phyloP scores from a whole-genome alignment of 2,113 vertebrate species.

The Cranoglanis bouderius region DNA sequence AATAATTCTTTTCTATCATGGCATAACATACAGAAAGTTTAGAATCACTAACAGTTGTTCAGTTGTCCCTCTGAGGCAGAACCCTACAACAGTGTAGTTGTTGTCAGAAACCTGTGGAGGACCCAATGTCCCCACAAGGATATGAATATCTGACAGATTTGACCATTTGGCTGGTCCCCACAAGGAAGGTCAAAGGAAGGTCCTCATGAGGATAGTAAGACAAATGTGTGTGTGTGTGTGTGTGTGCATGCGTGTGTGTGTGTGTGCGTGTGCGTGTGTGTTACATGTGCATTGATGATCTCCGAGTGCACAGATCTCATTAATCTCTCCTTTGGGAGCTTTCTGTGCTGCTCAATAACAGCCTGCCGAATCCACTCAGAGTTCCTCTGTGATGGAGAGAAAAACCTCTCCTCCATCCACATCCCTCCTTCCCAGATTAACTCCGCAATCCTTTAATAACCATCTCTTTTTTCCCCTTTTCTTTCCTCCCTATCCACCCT shows the following conservation, averaged over 20 bases:
- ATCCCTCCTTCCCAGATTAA: conserved; percentile 74
- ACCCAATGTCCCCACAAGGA: neutral
- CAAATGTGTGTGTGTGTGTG: neutral
- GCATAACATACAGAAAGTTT: neutral
- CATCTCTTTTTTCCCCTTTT: conserved; percentile 70
- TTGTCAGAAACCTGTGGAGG: neutral
- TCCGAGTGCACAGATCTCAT: conserved; percentile 65
- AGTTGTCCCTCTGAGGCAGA: neutral
- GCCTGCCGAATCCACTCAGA: conserved; percentile 55
- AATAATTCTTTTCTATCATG: neutral
- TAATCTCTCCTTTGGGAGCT: conserved; percentile 68
- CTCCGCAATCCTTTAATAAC: conserved; percentile 77
- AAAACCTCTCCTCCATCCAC: conserved; percentile 43
- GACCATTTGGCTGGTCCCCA: neutral
- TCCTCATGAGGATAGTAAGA: neutral
- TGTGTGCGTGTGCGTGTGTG: conserved; percentile 24
- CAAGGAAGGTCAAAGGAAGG: neutral
- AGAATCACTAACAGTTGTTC: neutral
- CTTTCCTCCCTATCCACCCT: conserved; percentile 46
- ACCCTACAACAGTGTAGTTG: neutral
- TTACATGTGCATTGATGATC: conserved; percentile 50
- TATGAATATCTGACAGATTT: neutral
- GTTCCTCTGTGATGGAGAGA: conserved; percentile 50
- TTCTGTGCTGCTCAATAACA: conserved; percentile 58
- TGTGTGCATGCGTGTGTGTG: conserved; percentile 35